Percentiles rank a stretch among this genome's conserved stretches.
phyloP scores from a whole-genome alignment of 2,797 vertebrate genomes.

The Hippoglossus hippoglossus region DNA sequence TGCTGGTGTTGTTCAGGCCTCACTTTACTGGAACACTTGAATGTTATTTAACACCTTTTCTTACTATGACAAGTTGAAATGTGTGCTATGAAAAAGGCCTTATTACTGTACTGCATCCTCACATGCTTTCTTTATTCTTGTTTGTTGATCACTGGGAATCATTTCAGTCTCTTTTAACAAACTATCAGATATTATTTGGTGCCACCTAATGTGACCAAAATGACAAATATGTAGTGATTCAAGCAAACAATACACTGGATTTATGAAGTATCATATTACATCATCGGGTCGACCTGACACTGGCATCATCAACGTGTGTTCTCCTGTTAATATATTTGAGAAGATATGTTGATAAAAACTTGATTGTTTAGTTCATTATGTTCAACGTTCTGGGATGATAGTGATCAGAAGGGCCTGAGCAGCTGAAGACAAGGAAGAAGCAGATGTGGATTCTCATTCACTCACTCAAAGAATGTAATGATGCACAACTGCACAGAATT shows the following conservation, averaged over 20 bases:
- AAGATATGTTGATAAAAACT: not conserved
- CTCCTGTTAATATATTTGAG: not conserved
- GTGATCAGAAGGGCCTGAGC: conserved; percentile 12
- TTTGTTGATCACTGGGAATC: not conserved
- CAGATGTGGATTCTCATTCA: conserved; percentile 1
- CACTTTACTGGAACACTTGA: not conserved
- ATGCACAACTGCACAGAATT: conserved; percentile 18
- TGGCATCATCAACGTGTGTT: not conserved
- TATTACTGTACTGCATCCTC: not conserved
- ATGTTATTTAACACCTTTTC: not conserved
- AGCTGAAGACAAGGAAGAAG: not conserved
- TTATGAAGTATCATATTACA: not conserved
- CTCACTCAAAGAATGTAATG: no score
- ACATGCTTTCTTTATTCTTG: not conserved
- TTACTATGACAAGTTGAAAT: not conserved
- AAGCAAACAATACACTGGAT: conserved; percentile 17
- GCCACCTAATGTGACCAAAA: conserved; percentile 7
- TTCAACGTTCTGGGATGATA: not conserved
- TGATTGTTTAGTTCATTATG: not conserved
- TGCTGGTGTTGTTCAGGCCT: not conserved
- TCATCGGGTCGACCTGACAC: not conserved
- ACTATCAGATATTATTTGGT: conserved; percentile 7
- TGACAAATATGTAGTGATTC: conserved; percentile 5
- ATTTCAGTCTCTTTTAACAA: not conserved
- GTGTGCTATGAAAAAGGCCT: not conserved